Evolutionary conservation across 2,888 invertebrate genomes (phyloP).

Genomic region (Adela reaumurella): DNA sequence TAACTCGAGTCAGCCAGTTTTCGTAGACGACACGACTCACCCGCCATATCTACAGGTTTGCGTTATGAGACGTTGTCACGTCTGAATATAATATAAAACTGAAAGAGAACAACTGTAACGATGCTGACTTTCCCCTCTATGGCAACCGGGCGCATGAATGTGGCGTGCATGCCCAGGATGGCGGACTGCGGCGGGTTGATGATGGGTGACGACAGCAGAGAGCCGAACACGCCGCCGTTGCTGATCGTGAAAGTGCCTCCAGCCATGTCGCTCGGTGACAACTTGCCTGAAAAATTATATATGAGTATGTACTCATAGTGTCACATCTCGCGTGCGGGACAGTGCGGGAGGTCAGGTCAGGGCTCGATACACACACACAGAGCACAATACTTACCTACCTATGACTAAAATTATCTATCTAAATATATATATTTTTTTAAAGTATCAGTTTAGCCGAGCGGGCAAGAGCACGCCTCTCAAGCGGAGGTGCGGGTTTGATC

Average conservation of each 20-base stretch:
- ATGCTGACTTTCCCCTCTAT: slow-evolving; percentile 92
- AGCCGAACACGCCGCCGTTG: slow-evolving; percentile 99
- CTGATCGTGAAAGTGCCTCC: slow-evolving; percentile 99
- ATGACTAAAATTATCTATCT: no score
- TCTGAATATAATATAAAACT: no score
- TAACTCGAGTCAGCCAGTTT: no score
- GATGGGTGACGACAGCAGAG: slow-evolving; percentile 95
- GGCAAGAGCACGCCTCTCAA: no score
- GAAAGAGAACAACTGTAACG: no score
- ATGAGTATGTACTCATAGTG: background rate
- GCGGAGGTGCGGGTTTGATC: no score
- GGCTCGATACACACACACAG: background rate
- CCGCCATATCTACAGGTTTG: no score
- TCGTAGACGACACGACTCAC: no score
- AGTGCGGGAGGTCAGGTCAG: no score
- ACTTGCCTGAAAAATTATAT: slow-evolving; percentile 26
- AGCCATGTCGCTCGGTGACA: slow-evolving; percentile 98
- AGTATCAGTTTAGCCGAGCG: no score
- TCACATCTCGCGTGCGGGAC: background rate
- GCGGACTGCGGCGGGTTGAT: slow-evolving; percentile 99
- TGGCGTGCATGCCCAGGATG: slow-evolving; percentile 98
- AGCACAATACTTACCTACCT: background rate
- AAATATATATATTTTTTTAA: no score
- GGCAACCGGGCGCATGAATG: slow-evolving; percentile 89
- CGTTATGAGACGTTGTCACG: no score